Base-by-base conservation (phyloP, 1,140 invertebrate species). In the Drosophila kanapiae region DNA sequence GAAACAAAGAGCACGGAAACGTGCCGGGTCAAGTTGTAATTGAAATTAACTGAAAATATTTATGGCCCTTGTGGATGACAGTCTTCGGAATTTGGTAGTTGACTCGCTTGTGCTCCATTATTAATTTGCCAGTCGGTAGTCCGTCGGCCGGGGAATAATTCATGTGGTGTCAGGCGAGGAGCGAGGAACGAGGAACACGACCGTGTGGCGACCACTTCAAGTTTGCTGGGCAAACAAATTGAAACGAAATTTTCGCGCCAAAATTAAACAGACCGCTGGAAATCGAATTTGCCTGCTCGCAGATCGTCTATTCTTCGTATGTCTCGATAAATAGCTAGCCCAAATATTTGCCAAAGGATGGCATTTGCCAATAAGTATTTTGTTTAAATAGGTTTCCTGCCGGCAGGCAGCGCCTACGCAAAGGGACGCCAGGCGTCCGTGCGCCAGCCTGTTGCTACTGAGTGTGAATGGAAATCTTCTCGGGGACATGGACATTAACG, bases 11-110 rank as follows among this genome's bases (percentile, higher is more conserved):
- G 5, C 58, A 64, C 16, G 49, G 11, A 61, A 70, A 81, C 74
- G 78, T 75, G 60, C 61, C 49, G 31, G 59, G 75, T 70, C 59
- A 78, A 71, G 10, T 75, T 83, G 71, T 87, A 83, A 87, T 86
- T 87, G 83, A 86, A 86, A 86, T 86, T 82, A 87, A 83, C 80
- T 69, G 83, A 84, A 87, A 78, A 88, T 83, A 87, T 87, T 87
- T 87, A 87, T 87, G 84, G 77, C 84, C 64, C 47, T 80, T 76
- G 75, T 14, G 58, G 60, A 60, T 71, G 59, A 70, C 75, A 70
- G 43, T 68, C 43, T 38, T 51, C 7, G 48, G 35, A 60, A 77
- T 54, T 75, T 37, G 40, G 35, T 62, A 75, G 58, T 48, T 51
- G 49, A 56, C 58, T 49, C n/a, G 35, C 38, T 47, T 29, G 23